phyloP scores from a whole-genome alignment of 2,797 vertebrate genomes.

The Triplophysa yarkandensis region DNA sequence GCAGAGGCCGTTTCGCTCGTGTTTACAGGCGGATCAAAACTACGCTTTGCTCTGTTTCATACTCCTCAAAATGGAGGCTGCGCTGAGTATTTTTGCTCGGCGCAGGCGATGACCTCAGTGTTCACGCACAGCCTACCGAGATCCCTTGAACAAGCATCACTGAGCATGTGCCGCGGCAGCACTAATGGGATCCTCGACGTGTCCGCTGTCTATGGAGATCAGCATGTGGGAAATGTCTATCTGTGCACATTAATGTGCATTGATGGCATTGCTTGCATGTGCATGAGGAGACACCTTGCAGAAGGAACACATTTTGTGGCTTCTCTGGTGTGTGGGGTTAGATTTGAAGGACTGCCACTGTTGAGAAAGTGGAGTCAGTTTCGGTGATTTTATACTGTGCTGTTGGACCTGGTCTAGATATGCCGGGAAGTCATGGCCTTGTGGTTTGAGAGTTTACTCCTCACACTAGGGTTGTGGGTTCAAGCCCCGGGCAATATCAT shows the following conservation, averaged over 20 bases:
- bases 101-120: constrained; percentile 96
- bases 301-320: background rate
- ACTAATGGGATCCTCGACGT: constrained; percentile 60
- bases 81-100: constrained; percentile 80
- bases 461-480: no score
- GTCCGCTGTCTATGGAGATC: constrained; percentile 51
- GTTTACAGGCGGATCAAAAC: constrained; percentile 83
- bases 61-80: constrained; percentile 99
- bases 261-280: constrained; percentile 14
- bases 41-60: constrained; percentile 84
- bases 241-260: constrained; percentile 13
- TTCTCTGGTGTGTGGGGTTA: constrained; percentile 6
- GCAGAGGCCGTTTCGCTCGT: constrained; percentile 78
- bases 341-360: constrained; percentile 20
- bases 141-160: constrained; percentile 85
- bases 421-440: no score
- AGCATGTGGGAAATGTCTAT: constrained; percentile 31
- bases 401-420: no score
- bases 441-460: no score
- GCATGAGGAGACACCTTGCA: background rate
- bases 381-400: background rate
- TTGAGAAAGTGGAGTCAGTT: constrained; percentile 24
- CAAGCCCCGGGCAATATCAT: no score
- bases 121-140: constrained; percentile 91
- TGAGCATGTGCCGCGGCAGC: constrained; percentile 94